Evolutionary conservation across 2,113 vertebrate genomes (phyloP).

Genomic region (Willisornis vidua): DNA sequence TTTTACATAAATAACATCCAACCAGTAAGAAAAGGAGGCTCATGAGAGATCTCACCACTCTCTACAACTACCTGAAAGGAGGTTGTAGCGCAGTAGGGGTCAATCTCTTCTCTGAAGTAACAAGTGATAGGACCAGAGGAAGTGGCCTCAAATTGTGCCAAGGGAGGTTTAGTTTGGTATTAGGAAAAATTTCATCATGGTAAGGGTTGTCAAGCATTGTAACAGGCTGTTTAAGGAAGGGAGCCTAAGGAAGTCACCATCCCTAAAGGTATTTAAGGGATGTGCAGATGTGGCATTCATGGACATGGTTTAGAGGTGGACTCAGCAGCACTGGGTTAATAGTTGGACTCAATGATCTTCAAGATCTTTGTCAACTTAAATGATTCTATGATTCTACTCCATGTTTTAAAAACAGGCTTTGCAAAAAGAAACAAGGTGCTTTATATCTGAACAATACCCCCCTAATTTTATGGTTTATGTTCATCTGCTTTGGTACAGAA

Average conservation of each 20-base stretch:
- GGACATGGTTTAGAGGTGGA: background rate
- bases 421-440: background rate
- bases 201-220: background rate
- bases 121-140: background rate
- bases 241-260: background rate
- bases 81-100: background rate
- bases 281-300: background rate
- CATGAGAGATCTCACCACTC: background rate
- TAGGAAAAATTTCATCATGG: background rate
- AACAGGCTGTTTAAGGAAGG: background rate
- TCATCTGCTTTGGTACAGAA: background rate
- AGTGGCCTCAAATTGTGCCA: background rate
- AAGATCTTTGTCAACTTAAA: background rate
- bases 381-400: rapidly evolving
- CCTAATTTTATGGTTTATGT: background rate
- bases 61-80: background rate
- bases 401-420: background rate
- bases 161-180: background rate
- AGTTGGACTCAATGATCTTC: background rate
- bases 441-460: background rate
- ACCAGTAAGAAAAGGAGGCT: background rate
- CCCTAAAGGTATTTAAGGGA: background rate
- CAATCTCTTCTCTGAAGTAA: rapidly evolving
- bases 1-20: background rate
- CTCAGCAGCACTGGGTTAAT: background rate